Percentiles rank a stretch among this genome's conserved stretches.
These are phyloP conservation scores for Orius laevigatus DNA, from an alignment of 1,140 invertebrate species.

Conservation along the genomic window DNA sequence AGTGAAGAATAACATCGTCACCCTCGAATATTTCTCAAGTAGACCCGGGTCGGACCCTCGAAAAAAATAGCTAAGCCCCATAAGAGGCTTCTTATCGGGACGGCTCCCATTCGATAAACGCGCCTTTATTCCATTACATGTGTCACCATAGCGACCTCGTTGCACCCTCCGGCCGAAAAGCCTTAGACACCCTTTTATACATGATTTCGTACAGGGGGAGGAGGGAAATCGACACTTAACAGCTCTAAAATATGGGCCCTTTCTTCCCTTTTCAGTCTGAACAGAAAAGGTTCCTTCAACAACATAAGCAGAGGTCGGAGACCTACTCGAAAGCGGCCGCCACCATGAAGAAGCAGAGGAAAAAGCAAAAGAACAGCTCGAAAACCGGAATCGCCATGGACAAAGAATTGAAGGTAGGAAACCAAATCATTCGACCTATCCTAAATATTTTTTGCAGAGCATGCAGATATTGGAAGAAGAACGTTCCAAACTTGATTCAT, in stretches of 20 bases:
- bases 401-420: slow-evolving; percentile 66
- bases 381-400: slow-evolving; percentile 66
- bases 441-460: slow-evolving; percentile 40
- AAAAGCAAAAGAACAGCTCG: slow-evolving; percentile 58
- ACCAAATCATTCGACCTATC: slow-evolving; percentile 1
- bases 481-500: slow-evolving; percentile 73
- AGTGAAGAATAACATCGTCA: no score
- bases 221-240: background rate
- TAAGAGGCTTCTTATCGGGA: slow-evolving; percentile 1
- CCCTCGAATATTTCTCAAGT: no score
- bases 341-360: slow-evolving; percentile 74
- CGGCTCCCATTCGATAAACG: background rate
- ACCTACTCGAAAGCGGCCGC: slow-evolving; percentile 75
- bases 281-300: slow-evolving; percentile 76
- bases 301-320: slow-evolving; percentile 73
- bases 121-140: background rate
- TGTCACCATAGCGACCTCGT: background rate
- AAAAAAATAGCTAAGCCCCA: no score
- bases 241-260: slow-evolving; percentile 8
- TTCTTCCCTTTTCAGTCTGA: slow-evolving; percentile 46
- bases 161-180: background rate
- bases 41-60: no score
- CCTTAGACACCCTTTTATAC: background rate
- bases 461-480: slow-evolving; percentile 81
- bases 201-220: background rate